phyloP scores from a whole-genome alignment of 1,140 invertebrate species.

The Penaeus chinensis region DNA sequence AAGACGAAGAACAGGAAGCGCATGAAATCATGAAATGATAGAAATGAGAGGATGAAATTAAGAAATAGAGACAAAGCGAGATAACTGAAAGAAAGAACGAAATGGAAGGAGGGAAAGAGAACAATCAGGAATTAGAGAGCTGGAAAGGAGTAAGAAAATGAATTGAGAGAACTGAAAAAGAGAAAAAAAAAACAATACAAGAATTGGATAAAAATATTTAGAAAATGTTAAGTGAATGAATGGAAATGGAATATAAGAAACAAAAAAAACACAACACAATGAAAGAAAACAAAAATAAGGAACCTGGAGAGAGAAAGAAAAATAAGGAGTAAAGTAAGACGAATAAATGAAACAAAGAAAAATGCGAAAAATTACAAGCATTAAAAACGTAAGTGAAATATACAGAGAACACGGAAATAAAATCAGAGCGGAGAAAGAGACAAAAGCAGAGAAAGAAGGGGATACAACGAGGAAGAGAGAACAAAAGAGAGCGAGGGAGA shows the following conservation, averaged over 20 bases:
- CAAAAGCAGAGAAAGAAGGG: not conserved
- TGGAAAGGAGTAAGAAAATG: not conserved
- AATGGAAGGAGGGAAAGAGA: not conserved
- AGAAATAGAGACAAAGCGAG: slow-evolving; percentile 2
- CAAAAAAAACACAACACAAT: not conserved
- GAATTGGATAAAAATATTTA: not conserved
- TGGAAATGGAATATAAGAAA: not conserved
- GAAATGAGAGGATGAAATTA: not conserved
- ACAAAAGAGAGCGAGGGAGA: not conserved
- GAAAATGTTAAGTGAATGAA: not conserved
- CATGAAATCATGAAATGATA: not conserved
- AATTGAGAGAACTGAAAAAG: not conserved
- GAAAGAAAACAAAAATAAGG: slow-evolving; percentile 2
- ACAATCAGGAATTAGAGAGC: not conserved
- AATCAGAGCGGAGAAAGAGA: not conserved
- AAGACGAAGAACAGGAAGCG: not conserved
- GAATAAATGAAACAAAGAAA: not conserved
- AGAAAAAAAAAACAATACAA: too few species aligned
- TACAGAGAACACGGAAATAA: not conserved
- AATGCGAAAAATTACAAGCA: not conserved
- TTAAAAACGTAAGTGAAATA: not conserved
- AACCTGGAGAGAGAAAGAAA: slow-evolving; percentile 7
- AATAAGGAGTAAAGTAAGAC: not conserved
- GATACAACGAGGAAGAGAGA: not conserved
- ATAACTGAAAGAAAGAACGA: not conserved